These are phyloP conservation scores for Arvicanthis niloticus DNA, from an alignment of 2,113 vertebrate genomes.

Conservation along the genomic window DNA sequence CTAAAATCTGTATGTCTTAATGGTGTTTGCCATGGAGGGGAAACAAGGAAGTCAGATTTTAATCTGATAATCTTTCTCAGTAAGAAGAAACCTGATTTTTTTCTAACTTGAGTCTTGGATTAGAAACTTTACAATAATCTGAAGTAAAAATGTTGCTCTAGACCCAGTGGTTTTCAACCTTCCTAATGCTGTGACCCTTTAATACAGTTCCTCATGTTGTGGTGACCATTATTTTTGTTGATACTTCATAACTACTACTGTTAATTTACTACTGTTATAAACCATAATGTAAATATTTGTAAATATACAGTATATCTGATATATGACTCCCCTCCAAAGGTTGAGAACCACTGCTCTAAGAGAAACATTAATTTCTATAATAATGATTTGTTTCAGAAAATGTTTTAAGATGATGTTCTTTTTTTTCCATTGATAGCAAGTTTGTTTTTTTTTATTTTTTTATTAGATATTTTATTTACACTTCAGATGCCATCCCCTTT, in stretches of 20 bases:
- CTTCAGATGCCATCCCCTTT: too few relatives aligned
- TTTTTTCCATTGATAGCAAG: too few relatives aligned
- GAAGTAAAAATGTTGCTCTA: neutral
- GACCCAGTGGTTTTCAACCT: neutral
- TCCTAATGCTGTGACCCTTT: neutral
- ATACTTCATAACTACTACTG: neutral
- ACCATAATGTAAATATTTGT: neutral
- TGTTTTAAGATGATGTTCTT: neutral
- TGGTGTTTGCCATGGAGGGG: neutral
- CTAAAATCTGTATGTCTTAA: conserved; percentile 21
- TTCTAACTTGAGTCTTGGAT: neutral
- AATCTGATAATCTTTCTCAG: neutral
- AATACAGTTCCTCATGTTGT: neutral
- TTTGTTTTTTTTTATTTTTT: too few relatives aligned
- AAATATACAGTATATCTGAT: neutral
- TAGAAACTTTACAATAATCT: conserved; percentile 2
- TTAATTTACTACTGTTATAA: neutral
- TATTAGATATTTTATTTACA: too few relatives aligned
- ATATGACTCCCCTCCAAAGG: neutral
- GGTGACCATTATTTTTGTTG: neutral
- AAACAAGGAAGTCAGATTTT: neutral
- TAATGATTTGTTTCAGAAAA: neutral
- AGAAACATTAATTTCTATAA: neutral
- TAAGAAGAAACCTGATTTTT: neutral
- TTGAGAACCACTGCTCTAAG: neutral